A percentile compares a stretch with the other conserved stretches of the same genome.
Conservation (phyloP, 2,113 vertebrate species). For the Microcebus jonahi region DNA sequence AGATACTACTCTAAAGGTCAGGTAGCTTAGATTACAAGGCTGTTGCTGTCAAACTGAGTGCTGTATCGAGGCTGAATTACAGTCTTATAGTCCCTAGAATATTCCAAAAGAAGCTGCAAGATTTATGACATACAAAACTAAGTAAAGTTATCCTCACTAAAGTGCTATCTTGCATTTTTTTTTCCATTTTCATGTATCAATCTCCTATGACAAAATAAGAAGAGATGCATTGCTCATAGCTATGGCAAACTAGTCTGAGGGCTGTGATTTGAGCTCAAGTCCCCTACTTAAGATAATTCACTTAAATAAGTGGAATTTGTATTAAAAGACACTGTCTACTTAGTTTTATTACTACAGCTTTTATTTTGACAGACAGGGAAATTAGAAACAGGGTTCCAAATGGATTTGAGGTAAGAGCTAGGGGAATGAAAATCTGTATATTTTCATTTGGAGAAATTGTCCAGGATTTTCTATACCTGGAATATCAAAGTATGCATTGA, state of each 20-base stretch:
- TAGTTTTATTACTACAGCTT: constrained; percentile 30
- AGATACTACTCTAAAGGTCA: constrained; percentile 55
- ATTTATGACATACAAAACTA: constrained; percentile 26
- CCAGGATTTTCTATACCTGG: not conserved
- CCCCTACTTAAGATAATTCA: not conserved
- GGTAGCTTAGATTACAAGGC: constrained; percentile 16
- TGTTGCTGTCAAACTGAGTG: constrained; percentile 15
- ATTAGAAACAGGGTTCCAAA: not conserved
- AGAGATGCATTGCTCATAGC: not conserved
- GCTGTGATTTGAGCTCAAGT: constrained; percentile 6
- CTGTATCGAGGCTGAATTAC: constrained; percentile 38
- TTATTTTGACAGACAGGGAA: not conserved
- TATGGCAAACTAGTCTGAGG: not conserved
- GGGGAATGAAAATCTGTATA: not conserved
- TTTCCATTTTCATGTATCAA: not conserved
- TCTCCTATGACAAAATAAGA: not conserved
- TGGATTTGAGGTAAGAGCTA: not conserved
- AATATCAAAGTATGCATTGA: not conserved
- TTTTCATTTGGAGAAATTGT: not conserved
- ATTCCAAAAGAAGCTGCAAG: constrained; percentile 42
- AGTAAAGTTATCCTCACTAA: constrained; percentile 18
- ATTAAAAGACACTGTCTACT: constrained; percentile 14
- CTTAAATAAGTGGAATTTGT: constrained; percentile 43
- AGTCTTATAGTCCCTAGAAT: constrained; percentile 9
- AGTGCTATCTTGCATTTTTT: constrained; percentile 4